These are phyloP conservation scores for Meiosimyza platycephala DNA, from an alignment of 2,888 invertebrate genomes.

Conservation along the genomic window DNA sequence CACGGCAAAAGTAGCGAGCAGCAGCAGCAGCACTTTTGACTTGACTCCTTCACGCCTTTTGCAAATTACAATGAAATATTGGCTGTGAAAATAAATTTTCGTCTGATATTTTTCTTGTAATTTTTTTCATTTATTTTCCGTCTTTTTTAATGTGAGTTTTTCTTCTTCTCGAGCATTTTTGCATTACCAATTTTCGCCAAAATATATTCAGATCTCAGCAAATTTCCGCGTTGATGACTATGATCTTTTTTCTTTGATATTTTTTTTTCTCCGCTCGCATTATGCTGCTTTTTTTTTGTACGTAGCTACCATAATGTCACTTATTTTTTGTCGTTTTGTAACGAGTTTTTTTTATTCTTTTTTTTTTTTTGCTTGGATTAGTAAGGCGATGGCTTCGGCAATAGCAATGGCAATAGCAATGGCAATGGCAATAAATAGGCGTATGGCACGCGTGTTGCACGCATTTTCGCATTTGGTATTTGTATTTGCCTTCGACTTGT, in stretches of 20 bases:
- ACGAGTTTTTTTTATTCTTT: too few relatives aligned
- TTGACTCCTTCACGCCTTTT: conserved; percentile 38
- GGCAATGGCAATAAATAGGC: conserved; percentile 57
- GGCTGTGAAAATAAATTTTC: conserved; percentile 53
- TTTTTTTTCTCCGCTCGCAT: background rate
- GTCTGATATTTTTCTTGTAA: too few relatives aligned
- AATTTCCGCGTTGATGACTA: conserved; percentile 14
- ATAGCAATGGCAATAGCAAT: conserved; percentile 46
- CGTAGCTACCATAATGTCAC: background rate
- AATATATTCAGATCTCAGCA: background rate
- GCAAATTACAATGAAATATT: conserved; percentile 63
- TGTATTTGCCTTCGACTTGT: background rate
- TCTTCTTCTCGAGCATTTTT: too few relatives aligned
- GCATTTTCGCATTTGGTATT: background rate
- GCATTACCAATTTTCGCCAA: too few relatives aligned
- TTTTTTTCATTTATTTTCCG: background rate
- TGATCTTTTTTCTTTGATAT: conserved; percentile 13
- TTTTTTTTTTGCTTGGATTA: too few relatives aligned
- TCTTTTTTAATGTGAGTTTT: background rate
- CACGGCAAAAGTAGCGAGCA: too few relatives aligned
- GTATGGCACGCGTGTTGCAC: conserved; percentile 55
- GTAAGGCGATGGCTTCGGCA: too few relatives aligned
- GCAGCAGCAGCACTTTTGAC: too few relatives aligned
- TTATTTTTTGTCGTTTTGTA: conserved; percentile 12
- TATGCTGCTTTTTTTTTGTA: conserved; percentile 21